Conservation (phyloP, 1,140 invertebrate species). For the Protaetia brevitarsis region DNA sequence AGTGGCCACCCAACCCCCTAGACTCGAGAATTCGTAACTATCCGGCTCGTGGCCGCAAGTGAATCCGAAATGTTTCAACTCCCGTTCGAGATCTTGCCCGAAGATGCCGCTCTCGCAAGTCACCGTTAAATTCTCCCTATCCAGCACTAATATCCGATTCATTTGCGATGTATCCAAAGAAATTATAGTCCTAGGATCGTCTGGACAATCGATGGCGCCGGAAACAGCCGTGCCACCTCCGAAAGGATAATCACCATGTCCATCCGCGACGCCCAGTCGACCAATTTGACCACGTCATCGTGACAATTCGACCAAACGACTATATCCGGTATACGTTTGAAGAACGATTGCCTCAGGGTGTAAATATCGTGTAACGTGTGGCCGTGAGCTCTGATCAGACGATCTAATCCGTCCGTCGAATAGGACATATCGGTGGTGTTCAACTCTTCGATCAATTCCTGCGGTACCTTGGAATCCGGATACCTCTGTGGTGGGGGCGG, state of each 20-base stretch:
- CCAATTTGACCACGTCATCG: conserved; percentile 77
- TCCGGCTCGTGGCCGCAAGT: conserved; percentile 95
- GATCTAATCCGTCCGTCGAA: conserved; percentile 77
- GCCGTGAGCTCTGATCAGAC: conserved; percentile 89
- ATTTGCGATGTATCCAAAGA: conserved; percentile 94
- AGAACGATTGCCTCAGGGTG: conserved; percentile 62
- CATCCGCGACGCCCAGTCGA: conserved; percentile 69
- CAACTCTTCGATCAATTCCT: conserved; percentile 61
- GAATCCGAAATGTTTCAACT: conserved; percentile 66
- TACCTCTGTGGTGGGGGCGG: conserved; percentile 53
- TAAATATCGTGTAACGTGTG: conserved; percentile 92
- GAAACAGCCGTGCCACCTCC: conserved; percentile 97
- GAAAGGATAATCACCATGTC: conserved; percentile 91
- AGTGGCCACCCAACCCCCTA: conserved; percentile 99
- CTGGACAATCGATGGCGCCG: conserved; percentile 83
- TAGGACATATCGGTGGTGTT: conserved; percentile 61
- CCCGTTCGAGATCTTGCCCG: conserved; percentile 87
- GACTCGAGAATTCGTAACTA: conserved; percentile 94
- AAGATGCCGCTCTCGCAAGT: conserved; percentile 89
- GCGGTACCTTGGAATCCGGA: conserved; percentile 54
- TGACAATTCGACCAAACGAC: conserved; percentile 90
- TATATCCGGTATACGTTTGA: conserved; percentile 86
- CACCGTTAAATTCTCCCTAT: conserved; percentile 81
- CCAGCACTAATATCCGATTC: conserved; percentile 93
- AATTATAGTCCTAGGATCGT: conserved; percentile 81